Percentiles rank a stretch among this genome's conserved stretches.
Conservation (phyloP, 2,888 invertebrate genomes). For the Stomorhina lunata region DNA sequence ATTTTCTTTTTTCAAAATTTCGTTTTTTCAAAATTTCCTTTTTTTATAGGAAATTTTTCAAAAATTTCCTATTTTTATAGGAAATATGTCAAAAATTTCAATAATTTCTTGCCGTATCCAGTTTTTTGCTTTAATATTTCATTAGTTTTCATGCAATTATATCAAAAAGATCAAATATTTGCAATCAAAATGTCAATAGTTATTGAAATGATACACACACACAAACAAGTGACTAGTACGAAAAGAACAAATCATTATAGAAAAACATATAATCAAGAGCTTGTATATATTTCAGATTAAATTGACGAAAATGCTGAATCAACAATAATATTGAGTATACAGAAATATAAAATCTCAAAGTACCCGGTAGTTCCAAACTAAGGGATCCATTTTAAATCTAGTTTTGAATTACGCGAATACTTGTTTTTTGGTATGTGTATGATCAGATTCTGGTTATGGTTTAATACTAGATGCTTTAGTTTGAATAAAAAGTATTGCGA, state of each 20-base stretch:
- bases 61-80: no score
- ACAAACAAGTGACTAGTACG: neutral
- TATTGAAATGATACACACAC: no score
- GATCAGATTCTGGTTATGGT: no score
- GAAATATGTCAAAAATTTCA: no score
- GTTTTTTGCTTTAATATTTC: neutral
- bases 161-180: neutral
- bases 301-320: slow-evolving; percentile 9
- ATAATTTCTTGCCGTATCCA: neutral
- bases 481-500: no score
- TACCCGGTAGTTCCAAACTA: neutral
- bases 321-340: neutral
- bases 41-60: no score
- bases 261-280: neutral
- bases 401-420: no score
- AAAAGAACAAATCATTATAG: neutral
- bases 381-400: no score
- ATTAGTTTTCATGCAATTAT: slow-evolving; percentile 3
- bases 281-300: neutral
- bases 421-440: no score
- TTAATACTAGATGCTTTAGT: no score
- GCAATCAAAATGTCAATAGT: neutral
- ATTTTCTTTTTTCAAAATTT: no score
- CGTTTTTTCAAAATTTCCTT: no score
- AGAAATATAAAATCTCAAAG: neutral